Percentiles rank a stretch among this genome's conserved stretches.
These are phyloP conservation scores for Cephus pulcher DNA, from an alignment of 2,888 invertebrate species.

Conservation along the genomic window DNA sequence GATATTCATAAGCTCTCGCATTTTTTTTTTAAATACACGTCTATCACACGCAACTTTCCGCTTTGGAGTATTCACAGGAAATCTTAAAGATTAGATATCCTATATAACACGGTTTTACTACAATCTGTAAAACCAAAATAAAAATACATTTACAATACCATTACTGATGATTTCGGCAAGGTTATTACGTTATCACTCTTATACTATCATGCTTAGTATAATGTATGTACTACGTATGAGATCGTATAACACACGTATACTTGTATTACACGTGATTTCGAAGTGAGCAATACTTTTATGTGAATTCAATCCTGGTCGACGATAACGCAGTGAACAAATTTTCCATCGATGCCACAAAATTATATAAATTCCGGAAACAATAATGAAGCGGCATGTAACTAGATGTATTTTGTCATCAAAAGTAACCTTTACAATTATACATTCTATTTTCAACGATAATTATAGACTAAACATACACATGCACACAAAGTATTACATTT, in stretches of 20 bases:
- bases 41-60: not conserved
- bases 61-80: not conserved
- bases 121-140: not conserved
- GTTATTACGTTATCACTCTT: not conserved
- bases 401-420: not conserved
- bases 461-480: not conserved
- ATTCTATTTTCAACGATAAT: not conserved
- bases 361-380: not conserved
- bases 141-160: not conserved
- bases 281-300: not conserved
- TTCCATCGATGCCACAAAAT: not conserved
- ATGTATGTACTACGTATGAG: not conserved
- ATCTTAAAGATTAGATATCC: not conserved
- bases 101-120: not conserved
- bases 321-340: not conserved
- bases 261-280: not conserved
- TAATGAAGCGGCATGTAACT: not conserved
- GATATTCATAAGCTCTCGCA: too few relatives aligned
- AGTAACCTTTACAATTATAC: not conserved
- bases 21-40: not conserved
- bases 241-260: not conserved
- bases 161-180: not conserved
- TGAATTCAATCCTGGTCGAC: not conserved
- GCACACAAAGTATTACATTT: not conserved
- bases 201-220: not conserved